These are phyloP conservation scores for Noctua pronuba DNA, from an alignment of 2,888 invertebrate genomes.

Conservation along the genomic window DNA sequence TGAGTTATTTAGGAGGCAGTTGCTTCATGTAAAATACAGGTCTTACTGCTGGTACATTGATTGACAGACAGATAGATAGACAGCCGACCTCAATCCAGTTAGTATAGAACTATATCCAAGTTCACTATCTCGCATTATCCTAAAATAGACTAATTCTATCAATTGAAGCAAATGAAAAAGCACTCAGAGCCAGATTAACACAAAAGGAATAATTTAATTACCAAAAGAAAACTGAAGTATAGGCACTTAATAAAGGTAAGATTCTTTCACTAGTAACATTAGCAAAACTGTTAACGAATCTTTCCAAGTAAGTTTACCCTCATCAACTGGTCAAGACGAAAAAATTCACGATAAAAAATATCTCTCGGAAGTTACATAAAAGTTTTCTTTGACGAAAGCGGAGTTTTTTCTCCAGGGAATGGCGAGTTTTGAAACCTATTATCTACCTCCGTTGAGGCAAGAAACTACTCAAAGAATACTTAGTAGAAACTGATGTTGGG, in stretches of 20 bases:
- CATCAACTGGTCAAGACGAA: background rate
- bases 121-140: background rate
- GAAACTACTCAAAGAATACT: slow-evolving; percentile 40
- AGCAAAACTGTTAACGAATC: background rate
- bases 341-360: slow-evolving; percentile 10
- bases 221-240: background rate
- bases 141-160: background rate
- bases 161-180: background rate
- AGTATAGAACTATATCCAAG: background rate
- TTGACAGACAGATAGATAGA: background rate
- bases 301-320: background rate
- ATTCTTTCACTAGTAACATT: background rate
- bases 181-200: background rate
- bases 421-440: slow-evolving; percentile 38
- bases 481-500: slow-evolving; percentile 4
- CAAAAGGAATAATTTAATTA: background rate
- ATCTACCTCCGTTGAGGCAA: slow-evolving; percentile 14
- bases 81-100: background rate
- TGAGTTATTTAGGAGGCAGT: background rate
- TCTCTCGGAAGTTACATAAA: background rate
- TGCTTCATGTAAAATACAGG: background rate
- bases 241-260: too few species aligned
- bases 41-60: background rate
- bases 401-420: slow-evolving; percentile 12
- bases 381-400: slow-evolving; percentile 14